Conservation (phyloP, 2,888 invertebrate genomes). For the Apoderus coryli region DNA sequence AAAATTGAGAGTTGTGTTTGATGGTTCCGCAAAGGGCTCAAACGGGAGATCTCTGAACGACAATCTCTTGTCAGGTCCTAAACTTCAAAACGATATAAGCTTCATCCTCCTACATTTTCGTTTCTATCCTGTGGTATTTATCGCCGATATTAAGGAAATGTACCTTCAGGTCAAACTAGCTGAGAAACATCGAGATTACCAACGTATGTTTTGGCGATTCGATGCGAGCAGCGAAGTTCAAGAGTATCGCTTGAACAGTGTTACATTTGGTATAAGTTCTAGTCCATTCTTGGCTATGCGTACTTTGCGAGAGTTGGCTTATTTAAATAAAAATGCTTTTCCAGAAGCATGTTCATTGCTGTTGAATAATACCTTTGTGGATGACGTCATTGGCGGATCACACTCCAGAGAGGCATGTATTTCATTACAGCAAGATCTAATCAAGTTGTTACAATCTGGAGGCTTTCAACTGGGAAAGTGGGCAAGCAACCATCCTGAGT, state of each 20-base stretch:
- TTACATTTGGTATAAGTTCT: too few species aligned
- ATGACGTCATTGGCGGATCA: too few species aligned
- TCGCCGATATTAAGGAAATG: neutral
- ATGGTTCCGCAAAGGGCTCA: slow-evolving; percentile 6
- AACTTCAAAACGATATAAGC: slow-evolving; percentile 9
- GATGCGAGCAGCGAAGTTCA: too few species aligned
- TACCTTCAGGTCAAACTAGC: neutral
- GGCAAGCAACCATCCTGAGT: too few species aligned
- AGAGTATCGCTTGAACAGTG: neutral
- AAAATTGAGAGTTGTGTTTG: slow-evolving; percentile 11
- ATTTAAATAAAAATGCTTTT: too few species aligned
- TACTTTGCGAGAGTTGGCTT: too few species aligned
- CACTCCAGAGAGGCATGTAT: too few species aligned
- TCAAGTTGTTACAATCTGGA: neutral
- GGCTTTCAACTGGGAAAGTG: neutral
- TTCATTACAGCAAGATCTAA: neutral
- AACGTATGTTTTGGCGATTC: neutral
- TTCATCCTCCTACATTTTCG: slow-evolving; percentile 6
- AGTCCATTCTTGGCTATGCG: too few species aligned
- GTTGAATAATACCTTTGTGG: too few species aligned
- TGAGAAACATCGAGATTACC: neutral
- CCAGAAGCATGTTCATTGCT: too few species aligned
- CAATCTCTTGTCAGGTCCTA: slow-evolving; percentile 6
- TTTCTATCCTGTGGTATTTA: slow-evolving; percentile 1
- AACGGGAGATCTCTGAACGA: slow-evolving; percentile 5